A percentile compares a stretch with the other conserved stretches of the same genome.
Conservation (phyloP, 2,113 vertebrate genomes). For the Calyptommatus sinebrachiatus region DNA sequence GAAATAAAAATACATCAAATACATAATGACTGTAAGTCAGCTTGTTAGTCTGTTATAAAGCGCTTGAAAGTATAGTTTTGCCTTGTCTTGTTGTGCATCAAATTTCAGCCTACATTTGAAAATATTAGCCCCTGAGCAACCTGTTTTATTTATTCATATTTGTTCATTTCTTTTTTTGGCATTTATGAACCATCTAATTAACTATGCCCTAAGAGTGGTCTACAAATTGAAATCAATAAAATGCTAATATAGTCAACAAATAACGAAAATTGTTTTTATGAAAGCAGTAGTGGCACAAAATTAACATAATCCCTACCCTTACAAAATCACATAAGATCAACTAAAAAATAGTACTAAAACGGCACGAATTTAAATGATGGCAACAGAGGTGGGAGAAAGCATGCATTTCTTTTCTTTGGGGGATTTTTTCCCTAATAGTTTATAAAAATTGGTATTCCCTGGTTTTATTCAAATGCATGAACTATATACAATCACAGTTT, state of each 20-base stretch:
- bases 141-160: background rate
- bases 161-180: background rate
- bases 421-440: too few species aligned
- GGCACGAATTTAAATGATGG: too few species aligned
- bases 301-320: background rate
- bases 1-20: background rate
- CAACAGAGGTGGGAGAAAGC: too few species aligned
- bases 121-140: background rate
- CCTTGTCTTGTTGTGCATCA: background rate
- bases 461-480: too few species aligned
- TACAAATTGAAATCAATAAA: background rate
- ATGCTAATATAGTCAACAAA: background rate
- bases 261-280: background rate
- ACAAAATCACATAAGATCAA: background rate
- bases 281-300: background rate
- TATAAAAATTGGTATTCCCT: too few species aligned
- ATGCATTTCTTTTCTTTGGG: too few species aligned
- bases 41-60: background rate
- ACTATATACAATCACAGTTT: too few species aligned
- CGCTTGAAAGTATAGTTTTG: background rate
- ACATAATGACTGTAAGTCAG: background rate
- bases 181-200: background rate
- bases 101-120: background rate
- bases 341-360: background rate
- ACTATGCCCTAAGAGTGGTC: too few species aligned